phyloP scores from a whole-genome alignment of 2,113 vertebrate genomes.

The Aythya baeri region DNA sequence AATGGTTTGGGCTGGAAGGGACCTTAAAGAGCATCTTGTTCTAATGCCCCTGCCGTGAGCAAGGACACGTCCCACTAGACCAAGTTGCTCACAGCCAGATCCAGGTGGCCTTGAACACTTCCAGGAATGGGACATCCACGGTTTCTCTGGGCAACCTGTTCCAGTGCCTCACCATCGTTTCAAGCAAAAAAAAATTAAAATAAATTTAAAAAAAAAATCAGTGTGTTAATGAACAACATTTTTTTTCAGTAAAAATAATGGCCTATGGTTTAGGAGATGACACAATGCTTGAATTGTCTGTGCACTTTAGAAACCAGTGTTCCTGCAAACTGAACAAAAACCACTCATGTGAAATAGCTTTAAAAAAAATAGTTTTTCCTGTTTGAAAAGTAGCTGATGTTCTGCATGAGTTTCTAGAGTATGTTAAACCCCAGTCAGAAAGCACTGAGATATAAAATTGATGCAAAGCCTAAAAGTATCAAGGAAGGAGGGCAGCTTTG shows the following conservation, averaged over 20 bases:
- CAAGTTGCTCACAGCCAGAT: neutral
- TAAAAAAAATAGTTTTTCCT: neutral
- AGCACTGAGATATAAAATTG: neutral
- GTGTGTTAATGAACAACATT: neutral
- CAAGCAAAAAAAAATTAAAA: neutral
- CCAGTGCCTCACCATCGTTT: neutral
- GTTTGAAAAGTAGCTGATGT: neutral
- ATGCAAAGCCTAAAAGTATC: neutral
- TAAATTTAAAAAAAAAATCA: neutral
- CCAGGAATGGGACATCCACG: neutral
- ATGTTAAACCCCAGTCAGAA: neutral
- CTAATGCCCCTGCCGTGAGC: neutral
- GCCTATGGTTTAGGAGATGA: neutral
- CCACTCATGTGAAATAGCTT: accelerated
- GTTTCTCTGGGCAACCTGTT: neutral
- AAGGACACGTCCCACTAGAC: neutral
- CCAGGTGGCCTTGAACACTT: neutral
- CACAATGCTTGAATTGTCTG: neutral
- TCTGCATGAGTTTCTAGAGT: neutral
- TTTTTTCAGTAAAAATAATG: neutral
- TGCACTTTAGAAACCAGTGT: neutral
- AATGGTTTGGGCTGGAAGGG: neutral
- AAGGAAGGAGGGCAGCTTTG: neutral
- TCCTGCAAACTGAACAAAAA: neutral
- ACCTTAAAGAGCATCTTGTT: neutral